Evolutionary conservation across 1,140 invertebrate species (phyloP).

Genomic region (Drosophila persimilis): DNA sequence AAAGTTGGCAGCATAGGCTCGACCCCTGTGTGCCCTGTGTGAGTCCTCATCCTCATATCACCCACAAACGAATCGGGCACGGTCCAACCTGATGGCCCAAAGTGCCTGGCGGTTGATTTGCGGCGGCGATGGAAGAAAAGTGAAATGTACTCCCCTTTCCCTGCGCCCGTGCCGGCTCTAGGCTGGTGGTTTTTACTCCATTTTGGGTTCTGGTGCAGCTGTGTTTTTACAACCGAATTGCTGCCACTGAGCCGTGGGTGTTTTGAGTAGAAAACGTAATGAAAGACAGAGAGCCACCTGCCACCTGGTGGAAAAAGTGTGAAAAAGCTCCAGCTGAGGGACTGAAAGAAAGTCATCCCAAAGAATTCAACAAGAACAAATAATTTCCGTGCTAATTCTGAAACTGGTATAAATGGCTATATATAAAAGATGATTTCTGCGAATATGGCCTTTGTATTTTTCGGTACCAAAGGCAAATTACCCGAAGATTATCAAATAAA

Average conservation of each 20-base stretch:
- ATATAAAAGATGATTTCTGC: too few relatives aligned
- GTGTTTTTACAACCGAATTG: conserved; percentile 51
- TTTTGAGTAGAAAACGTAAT: conserved; percentile 35
- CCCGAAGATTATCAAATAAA: too few relatives aligned
- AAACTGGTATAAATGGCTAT: too few relatives aligned
- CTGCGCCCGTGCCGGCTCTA: not conserved
- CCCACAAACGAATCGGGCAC: conserved; percentile 12
- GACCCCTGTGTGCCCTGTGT: not conserved
- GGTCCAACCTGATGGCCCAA: conserved; percentile 39
- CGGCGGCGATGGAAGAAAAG: conserved; percentile 38
- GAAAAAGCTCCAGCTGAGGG: conserved; percentile 10
- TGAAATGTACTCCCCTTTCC: conserved; percentile 27
- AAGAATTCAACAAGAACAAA: not conserved
- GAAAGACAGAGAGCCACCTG: not conserved
- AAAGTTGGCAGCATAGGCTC: conserved; percentile 49
- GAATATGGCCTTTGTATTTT: too few relatives aligned
- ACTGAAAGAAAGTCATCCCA: not conserved
- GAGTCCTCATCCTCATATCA: not conserved
- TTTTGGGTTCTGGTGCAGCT: conserved; percentile 18
- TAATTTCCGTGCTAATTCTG: too few relatives aligned
- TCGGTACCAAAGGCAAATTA: too few relatives aligned
- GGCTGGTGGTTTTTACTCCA: conserved; percentile 10
- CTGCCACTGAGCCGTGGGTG: conserved; percentile 31
- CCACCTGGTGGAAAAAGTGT: not conserved
- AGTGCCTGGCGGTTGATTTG: conserved; percentile 51